Base-by-base conservation (phyloP, 2,888 invertebrate species). In the Clistopyga incitator region DNA sequence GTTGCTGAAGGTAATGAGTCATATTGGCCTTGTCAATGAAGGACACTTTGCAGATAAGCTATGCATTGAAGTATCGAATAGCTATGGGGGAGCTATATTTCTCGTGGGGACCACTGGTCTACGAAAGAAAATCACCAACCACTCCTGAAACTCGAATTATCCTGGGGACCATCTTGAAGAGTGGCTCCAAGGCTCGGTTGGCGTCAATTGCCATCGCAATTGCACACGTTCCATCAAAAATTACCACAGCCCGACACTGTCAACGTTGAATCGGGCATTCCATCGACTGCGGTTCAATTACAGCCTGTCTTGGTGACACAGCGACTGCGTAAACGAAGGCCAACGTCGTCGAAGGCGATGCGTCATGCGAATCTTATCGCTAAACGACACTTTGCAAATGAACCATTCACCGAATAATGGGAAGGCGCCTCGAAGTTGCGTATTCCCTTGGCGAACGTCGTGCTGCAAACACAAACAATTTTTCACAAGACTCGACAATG, bases 401-500 rank as follows among this genome's bases (percentile, higher is more conserved):
- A 50, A 18, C 54, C 15, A 38, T 8, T 18, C 34, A 38, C 34
- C 38, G 18, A 0, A 11, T 38, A 38, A 34, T n/a, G 34, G 38
- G 38, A 61, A 56, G 25, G n/a, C n/a, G n/a, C 47, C 15, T 6
- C 15, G 1, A 38, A 10, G 13, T n/a, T 34, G n/a, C 13, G 54
- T 72, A 68, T 29, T 78, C 15, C 11, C 29, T 8, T 25, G 52
- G 13, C 20, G 45, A 15, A 13, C 3, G 29, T n/a, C 42, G 47
- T 42, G 11, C n/a, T 13, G 29, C 13, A n/a, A 8, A 54, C 45
- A 29, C 15, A 10, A 13, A n/a, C 23, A 15, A 45, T 29, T 70
- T 70, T 2, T 8, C 15, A 15, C 18, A 45, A 61, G 6, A 38
- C n/a, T 45, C 3, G 13, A 76, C 56, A 23, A 82, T 83, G 79